Percentiles rank a stretch among this genome's conserved stretches.
Evolutionary conservation across 1,140 invertebrate species (phyloP).

Genomic region (Tribolium madens): DNA sequence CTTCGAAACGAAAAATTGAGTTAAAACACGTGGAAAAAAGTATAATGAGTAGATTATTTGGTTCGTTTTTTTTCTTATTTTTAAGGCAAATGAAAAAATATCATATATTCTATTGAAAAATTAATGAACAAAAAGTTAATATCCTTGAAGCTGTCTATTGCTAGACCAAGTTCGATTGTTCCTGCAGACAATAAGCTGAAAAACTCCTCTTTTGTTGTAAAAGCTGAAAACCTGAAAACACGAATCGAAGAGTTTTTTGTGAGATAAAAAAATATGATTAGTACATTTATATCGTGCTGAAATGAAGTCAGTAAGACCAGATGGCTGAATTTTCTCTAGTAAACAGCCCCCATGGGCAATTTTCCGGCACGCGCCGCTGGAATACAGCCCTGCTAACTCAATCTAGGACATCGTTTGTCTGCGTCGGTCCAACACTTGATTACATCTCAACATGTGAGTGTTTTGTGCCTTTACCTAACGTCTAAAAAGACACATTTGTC

Average conservation of each 20-base stretch:
- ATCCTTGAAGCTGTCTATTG: too few relatives aligned
- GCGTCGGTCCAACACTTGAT: constrained; percentile 38
- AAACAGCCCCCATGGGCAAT: constrained; percentile 41
- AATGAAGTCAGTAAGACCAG: background rate
- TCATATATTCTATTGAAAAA: too few relatives aligned
- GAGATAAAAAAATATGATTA: background rate
- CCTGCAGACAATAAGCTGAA: background rate
- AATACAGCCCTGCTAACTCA: constrained; percentile 40
- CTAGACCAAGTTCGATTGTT: background rate
- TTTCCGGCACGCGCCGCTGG: constrained; percentile 38
- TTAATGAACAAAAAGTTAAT: background rate
- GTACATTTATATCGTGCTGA: background rate
- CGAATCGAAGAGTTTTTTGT: background rate
- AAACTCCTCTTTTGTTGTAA: background rate
- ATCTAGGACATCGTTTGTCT: constrained; percentile 42
- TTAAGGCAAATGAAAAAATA: too few relatives aligned
- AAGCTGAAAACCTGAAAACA: background rate
- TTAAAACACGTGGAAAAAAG: too few relatives aligned
- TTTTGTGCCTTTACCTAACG: constrained; percentile 38
- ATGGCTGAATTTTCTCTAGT: constrained; percentile 20
- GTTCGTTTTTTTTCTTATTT: too few relatives aligned
- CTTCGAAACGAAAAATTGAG: background rate
- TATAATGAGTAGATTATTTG: too few relatives aligned
- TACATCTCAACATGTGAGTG: constrained; percentile 41
- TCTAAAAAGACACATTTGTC: constrained; percentile 26